Base-by-base conservation (phyloP, 1,140 invertebrate genomes). In the Apis laboriosa region DNA sequence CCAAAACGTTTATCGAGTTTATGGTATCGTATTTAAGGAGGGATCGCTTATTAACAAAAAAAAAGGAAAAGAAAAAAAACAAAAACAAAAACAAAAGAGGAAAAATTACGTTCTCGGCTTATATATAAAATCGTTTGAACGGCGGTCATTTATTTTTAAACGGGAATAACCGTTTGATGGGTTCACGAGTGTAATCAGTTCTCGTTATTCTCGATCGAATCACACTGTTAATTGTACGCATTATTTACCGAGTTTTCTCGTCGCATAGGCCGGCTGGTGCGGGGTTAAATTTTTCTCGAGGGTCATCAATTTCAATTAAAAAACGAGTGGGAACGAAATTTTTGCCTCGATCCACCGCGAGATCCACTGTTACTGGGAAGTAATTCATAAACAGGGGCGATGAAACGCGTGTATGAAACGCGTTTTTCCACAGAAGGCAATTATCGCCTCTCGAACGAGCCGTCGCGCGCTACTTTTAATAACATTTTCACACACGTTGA, bases 301-400 rank as follows among this genome's bases (percentile, higher is more conserved):
- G 66, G 77, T 56, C 77, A 71, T 79, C 68, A 66, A 64, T 79
- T 71, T 71, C 67, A 66, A 79, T 79, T 71, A 71, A 60, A 43
- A 43, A 79, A 58, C 77, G 34, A 79, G 43, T 28, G 66, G 55
- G 24, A 56, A 71, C 77, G 67, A 24, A 28, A 43, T 43, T 67
- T 71, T 78, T 24, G 19, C 66, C 60, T 12, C 34, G 51, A 70
- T 66, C 60, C 64, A 53, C 53, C 76, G 76, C 64, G 64, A 43
- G 28, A 43, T 43, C 8, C n/a, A 55, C 34, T 8, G 53, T 17
- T 15, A 28, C 28, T 28, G 63, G 66, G 53, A 71, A 79, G 67
- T 71, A 49, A 68, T 68, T 68, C 43, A 51, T 58, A 61, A 19
- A 53, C n/a, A 17, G 49, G 49, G 53, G 5, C 24, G 34, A 34